Evolutionary conservation across 2,113 vertebrate species (phyloP).

Genomic region (Pheucticus melanocephalus): DNA sequence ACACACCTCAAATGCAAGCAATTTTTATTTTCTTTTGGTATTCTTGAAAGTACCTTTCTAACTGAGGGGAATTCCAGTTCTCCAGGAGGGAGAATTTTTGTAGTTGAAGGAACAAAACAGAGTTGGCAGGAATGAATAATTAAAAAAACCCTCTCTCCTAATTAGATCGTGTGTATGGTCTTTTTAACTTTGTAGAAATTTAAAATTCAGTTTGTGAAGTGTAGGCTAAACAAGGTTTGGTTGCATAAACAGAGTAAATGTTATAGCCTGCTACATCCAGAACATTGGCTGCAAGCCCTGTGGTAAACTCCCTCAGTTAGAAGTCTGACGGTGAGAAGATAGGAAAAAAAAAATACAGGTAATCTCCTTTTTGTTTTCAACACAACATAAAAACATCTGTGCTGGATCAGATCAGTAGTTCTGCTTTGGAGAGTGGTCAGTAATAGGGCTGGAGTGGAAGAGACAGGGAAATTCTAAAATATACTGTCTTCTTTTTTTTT

Average conservation of each 20-base stretch:
- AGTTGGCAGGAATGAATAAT: slow-evolving; percentile 29
- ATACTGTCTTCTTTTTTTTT: background rate
- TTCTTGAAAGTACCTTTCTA: slow-evolving; percentile 46
- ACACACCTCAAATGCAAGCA: slow-evolving; percentile 12
- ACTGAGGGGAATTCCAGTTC: slow-evolving; percentile 52
- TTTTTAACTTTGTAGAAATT: slow-evolving; percentile 32
- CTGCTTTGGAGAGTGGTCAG: background rate
- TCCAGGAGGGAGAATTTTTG: slow-evolving; percentile 12
- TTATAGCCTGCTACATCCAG: background rate
- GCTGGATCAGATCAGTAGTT: background rate
- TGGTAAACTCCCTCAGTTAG: background rate
- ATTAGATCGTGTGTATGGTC: background rate
- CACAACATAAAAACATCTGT: background rate
- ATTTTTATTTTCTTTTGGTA: background rate
- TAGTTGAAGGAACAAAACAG: slow-evolving; percentile 20
- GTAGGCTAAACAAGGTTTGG: slow-evolving; percentile 25
- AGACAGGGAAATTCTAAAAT: background rate
- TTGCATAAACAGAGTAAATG: slow-evolving; percentile 29
- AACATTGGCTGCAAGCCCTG: slow-evolving; percentile 20
- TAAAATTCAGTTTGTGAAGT: slow-evolving; percentile 24
- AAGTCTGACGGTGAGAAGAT: background rate
- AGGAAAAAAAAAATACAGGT: background rate
- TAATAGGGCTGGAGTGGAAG: background rate
- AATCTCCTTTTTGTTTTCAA: background rate
- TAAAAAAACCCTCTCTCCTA: background rate